Percentiles rank a stretch among this genome's conserved stretches.
Evolutionary conservation across 1,140 invertebrate species (phyloP).

Genomic region (Habropoda laboriosa): DNA sequence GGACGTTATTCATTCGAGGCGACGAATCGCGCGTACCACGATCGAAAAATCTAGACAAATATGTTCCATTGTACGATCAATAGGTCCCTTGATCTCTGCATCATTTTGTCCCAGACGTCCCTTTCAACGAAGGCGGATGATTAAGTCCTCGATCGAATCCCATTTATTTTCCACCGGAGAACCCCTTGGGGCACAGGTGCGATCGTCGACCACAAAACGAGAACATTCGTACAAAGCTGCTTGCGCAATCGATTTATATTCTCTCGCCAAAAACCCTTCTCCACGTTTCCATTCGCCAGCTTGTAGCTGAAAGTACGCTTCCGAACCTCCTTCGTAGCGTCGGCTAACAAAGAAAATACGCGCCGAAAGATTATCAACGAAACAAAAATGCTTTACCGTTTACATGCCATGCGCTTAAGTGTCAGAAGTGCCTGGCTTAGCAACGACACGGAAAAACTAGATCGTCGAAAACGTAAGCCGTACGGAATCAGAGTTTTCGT

Average conservation of each 20-base stretch:
- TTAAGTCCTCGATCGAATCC: conserved; percentile 69
- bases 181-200: conserved; percentile 61
- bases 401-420: background rate
- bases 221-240: conserved; percentile 66
- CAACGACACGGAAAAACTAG: background rate
- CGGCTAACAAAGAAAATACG: conserved; percentile 28
- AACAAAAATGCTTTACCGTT: background rate
- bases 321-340: conserved; percentile 15
- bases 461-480: background rate
- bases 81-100: conserved; percentile 40
- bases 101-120: conserved; percentile 57
- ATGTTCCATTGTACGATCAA: conserved; percentile 42
- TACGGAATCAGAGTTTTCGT: background rate
- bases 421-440: background rate
- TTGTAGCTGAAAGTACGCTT: conserved; percentile 32
- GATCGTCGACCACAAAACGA: conserved; percentile 66
- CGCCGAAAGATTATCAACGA: background rate
- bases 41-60: conserved; percentile 34
- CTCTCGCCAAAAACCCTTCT: background rate
- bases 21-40: background rate
- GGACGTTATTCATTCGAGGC: conserved; percentile 17
- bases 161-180: conserved; percentile 60
- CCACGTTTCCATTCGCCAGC: background rate
- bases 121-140: conserved; percentile 65
- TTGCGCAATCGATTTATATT: conserved; percentile 68